Conservation (phyloP, 2,797 vertebrate genomes). For the Coranthus polyacanthus region DNA sequence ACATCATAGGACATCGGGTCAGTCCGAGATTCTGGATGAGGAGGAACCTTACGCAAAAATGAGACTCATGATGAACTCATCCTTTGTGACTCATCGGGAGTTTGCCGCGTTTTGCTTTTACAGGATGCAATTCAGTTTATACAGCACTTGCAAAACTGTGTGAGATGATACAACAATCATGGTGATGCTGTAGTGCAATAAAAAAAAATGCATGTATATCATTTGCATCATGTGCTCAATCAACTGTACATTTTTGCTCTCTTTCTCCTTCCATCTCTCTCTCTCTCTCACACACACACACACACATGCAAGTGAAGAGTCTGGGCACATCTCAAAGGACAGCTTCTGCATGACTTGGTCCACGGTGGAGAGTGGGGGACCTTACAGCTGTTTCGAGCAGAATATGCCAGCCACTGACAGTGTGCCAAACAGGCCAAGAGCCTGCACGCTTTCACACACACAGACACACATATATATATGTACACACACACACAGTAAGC, state of each 20-base stretch:
- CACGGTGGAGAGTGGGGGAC: constrained; percentile 70
- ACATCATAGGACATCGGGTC: constrained; percentile 50
- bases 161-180: constrained; percentile 35
- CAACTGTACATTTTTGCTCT: constrained; percentile 57
- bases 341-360: constrained; percentile 81
- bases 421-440: constrained; percentile 66
- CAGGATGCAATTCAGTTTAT: constrained; percentile 17
- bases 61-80: constrained; percentile 35
- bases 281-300: constrained; percentile 5
- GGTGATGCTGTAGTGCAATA: constrained; percentile 39
- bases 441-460: neutral
- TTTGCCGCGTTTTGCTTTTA: constrained; percentile 11
- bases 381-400: constrained; percentile 81
- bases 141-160: constrained; percentile 32
- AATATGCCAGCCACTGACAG: constrained; percentile 72
- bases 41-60: constrained; percentile 41
- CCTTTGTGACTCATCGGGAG: constrained; percentile 38
- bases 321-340: constrained; percentile 79
- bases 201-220: constrained; percentile 51
- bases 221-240: constrained; percentile 77
- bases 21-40: constrained; percentile 35
- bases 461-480: constrained; percentile 23
- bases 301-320: constrained; percentile 60
- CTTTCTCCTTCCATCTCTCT: constrained; percentile 18
- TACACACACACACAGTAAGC: constrained; percentile 17